Evolutionary conservation across 2,888 invertebrate genomes (phyloP).

Genomic region (Deilephila elpenor): DNA sequence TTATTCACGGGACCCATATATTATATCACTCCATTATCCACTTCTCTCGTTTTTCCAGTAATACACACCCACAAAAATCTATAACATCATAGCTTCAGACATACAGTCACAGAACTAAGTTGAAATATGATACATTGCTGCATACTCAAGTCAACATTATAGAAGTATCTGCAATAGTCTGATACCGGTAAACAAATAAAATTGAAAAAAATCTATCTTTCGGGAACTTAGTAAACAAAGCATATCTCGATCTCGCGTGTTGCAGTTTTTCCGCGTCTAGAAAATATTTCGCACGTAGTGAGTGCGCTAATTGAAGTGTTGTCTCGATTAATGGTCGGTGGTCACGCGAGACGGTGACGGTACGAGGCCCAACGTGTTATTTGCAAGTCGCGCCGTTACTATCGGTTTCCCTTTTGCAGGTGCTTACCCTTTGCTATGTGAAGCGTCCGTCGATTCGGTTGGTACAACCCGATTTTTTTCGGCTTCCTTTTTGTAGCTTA

Average conservation of each 20-base stretch:
- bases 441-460: background rate
- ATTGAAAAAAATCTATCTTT: background rate
- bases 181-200: background rate
- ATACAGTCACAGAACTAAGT: too few species aligned
- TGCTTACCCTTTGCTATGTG: background rate
- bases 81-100: too few species aligned
- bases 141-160: too few species aligned
- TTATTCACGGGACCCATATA: too few species aligned
- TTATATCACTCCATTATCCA: too few species aligned
- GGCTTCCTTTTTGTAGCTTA: too few species aligned
- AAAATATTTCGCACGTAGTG: slow-evolving; percentile 51
- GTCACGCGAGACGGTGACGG: slow-evolving; percentile 46
- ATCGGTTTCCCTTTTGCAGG: slow-evolving; percentile 31
- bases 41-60: too few species aligned
- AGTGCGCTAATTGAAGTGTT: slow-evolving; percentile 58
- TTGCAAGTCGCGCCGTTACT: slow-evolving; percentile 47
- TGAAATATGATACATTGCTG: too few species aligned
- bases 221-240: background rate
- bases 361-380: slow-evolving; percentile 34
- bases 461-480: too few species aligned
- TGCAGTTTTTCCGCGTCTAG: slow-evolving; percentile 37
- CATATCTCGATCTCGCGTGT: slow-evolving; percentile 32
- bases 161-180: too few species aligned
- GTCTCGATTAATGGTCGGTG: slow-evolving; percentile 45
- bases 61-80: too few species aligned